phyloP scores from a whole-genome alignment of 2,888 invertebrate species.

The Volucella inanis region DNA sequence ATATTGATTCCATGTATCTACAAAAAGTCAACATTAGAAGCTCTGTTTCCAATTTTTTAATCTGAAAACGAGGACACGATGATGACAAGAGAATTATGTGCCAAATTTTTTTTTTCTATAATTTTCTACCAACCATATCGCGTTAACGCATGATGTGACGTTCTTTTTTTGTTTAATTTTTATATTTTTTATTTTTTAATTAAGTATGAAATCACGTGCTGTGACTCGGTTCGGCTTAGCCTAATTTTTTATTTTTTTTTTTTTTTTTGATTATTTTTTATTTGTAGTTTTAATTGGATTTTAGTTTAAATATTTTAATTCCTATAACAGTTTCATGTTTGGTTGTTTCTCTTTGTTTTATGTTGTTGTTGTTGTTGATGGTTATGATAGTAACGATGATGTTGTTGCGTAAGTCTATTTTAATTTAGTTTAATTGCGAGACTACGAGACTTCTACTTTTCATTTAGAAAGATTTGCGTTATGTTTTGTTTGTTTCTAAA shows the following conservation, averaged over 20 bases:
- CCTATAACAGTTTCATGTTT: constrained; percentile 34
- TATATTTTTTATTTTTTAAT: constrained; percentile 42
- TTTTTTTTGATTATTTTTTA: constrained; percentile 10
- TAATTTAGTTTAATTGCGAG: constrained; percentile 76
- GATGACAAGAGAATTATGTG: constrained; percentile 63
- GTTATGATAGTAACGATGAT: constrained; percentile 16
- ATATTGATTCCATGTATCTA: background rate
- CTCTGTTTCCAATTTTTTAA: background rate
- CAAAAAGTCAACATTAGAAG: background rate
- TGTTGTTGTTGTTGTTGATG: constrained; percentile 35
- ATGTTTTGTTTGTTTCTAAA: constrained; percentile 30
- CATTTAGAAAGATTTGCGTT: constrained; percentile 35
- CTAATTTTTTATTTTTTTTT: constrained; percentile 62
- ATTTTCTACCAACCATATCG: constrained; percentile 44
- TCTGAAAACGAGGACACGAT: background rate
- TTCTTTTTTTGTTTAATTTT: constrained; percentile 34
- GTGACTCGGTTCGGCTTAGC: constrained; percentile 79
- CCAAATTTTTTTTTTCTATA: constrained; percentile 57
- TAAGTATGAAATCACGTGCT: constrained; percentile 79
- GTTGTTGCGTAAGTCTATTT: constrained; percentile 40
- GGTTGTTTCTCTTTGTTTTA: constrained; percentile 30
- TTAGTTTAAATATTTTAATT: constrained; percentile 29
- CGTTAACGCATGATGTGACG: constrained; percentile 32
- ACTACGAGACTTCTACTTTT: constrained; percentile 76
- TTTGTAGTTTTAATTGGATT: constrained; percentile 29